Percentiles rank a stretch among this genome's conserved stretches.
These are phyloP conservation scores for Leucoraja erinaceus DNA, from an alignment of 2,113 vertebrate genomes.

Conservation along the genomic window DNA sequence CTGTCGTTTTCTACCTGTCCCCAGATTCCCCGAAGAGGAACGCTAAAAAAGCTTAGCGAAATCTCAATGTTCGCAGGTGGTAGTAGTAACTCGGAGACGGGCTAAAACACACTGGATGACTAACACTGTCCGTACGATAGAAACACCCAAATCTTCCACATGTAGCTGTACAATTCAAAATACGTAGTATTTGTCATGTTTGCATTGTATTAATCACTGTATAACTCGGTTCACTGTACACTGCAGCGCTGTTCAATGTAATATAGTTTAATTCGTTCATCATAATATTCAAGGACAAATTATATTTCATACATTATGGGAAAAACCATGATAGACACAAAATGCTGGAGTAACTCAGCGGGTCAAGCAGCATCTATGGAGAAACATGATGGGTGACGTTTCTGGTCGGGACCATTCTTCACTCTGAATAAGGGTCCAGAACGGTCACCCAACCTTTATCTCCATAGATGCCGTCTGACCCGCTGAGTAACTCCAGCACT, in stretches of 20 bases:
- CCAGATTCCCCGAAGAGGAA: background rate
- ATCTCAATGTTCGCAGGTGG: background rate
- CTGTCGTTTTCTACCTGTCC: too few relatives aligned
- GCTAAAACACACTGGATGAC: background rate
- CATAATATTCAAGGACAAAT: too few relatives aligned
- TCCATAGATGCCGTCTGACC: too few relatives aligned
- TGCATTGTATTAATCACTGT: background rate
- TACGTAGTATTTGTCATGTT: too few relatives aligned
- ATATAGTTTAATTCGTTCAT: background rate
- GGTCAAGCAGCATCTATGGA: too few relatives aligned
- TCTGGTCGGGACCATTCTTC: too few relatives aligned
- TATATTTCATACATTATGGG: background rate
- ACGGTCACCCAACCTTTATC: too few relatives aligned
- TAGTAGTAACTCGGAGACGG: background rate
- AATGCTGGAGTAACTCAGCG: too few relatives aligned
- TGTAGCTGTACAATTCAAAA: background rate
- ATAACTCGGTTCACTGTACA: background rate
- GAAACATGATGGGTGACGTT: too few relatives aligned
- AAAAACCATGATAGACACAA: background rate
- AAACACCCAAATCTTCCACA: background rate
- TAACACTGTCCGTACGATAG: background rate
- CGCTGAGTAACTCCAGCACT: too few relatives aligned
- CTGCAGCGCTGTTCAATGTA: background rate
- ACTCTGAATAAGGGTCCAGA: too few relatives aligned
- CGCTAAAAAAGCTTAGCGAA: background rate